Percentiles rank a stretch among this genome's conserved stretches.
These are phyloP conservation scores for Haliaeetus leucogaster DNA, from an alignment of 2,113 vertebrate species.

Conservation along the genomic window DNA sequence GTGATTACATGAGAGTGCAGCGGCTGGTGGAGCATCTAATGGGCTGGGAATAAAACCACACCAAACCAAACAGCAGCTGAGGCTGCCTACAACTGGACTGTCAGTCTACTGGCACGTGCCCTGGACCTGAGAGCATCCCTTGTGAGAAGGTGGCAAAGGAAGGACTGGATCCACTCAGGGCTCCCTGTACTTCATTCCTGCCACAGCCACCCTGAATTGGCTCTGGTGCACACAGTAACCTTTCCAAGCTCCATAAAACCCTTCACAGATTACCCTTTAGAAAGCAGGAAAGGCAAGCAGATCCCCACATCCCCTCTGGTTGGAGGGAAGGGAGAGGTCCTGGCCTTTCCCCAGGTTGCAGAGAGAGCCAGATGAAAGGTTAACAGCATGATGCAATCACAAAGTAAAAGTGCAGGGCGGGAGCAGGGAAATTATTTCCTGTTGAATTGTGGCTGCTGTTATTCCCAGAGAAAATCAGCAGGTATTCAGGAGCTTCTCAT, in stretches of 20 bases:
- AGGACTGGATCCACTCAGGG: not conserved
- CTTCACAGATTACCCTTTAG: constrained; percentile 24
- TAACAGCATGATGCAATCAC: not conserved
- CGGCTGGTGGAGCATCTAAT: not conserved
- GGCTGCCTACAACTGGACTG: not conserved
- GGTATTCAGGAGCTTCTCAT: constrained; percentile 36
- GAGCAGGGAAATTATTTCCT: not conserved
- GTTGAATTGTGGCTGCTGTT: not conserved
- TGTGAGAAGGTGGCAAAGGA: not conserved
- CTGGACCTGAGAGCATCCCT: not conserved
- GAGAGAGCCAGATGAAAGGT: constrained; percentile 17
- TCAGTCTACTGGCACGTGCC: not conserved
- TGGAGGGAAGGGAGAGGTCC: not conserved
- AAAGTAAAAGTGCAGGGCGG: not conserved
- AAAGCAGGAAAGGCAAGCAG: not conserved
- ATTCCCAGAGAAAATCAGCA: constrained; percentile 27
- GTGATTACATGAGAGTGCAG: not conserved
- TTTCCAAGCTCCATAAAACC: constrained; percentile 45
- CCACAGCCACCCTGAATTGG: not conserved
- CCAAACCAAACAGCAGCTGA: not conserved
- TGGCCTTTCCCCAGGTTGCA: not conserved
- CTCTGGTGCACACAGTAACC: not conserved
- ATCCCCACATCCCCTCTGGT: not conserved
- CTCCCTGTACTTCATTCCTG: not conserved
- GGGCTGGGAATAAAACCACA: not conserved